These are phyloP conservation scores for Ptychochromis oligacanthus DNA, from an alignment of 2,113 vertebrate genomes.

Conservation along the genomic window DNA sequence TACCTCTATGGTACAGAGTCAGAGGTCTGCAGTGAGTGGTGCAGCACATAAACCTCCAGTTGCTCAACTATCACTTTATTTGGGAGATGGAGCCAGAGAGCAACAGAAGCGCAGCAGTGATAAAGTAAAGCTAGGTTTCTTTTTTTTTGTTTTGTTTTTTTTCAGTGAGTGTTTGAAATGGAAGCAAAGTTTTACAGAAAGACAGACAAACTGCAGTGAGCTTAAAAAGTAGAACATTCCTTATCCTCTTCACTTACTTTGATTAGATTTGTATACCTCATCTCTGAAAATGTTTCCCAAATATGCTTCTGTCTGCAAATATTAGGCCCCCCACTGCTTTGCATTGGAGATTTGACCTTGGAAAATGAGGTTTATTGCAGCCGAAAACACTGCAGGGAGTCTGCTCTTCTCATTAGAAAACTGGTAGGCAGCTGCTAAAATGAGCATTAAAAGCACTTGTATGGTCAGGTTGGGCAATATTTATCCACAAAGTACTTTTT, in stretches of 20 bases:
- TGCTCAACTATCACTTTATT: not conserved
- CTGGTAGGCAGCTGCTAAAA: not conserved
- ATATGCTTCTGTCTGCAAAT: not conserved
- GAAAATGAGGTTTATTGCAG: conserved; percentile 11
- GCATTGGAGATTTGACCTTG: conserved; percentile 9
- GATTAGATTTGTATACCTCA: not conserved
- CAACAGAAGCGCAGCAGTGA: not conserved
- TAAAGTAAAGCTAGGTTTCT: not conserved
- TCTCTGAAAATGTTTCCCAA: not conserved
- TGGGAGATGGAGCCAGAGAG: not conserved
- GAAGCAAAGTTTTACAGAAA: not conserved
- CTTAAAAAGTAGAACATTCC: not conserved
- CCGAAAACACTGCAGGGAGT: conserved; percentile 7
- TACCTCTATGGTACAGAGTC: not conserved
- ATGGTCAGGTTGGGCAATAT: not conserved
- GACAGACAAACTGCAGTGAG: not conserved
- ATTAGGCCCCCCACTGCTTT: not conserved
- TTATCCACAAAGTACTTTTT: not conserved
- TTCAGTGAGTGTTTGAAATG: not conserved
- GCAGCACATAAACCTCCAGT: not conserved
- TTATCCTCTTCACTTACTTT: not conserved
- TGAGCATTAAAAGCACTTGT: not conserved
- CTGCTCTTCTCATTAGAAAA: conserved; percentile 3
- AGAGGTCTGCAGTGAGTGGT: not conserved
- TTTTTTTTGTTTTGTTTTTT: not conserved